These are phyloP conservation scores for Reticulitermes lucifugus DNA, from an alignment of 2,888 invertebrate species.

Conservation along the genomic window DNA sequence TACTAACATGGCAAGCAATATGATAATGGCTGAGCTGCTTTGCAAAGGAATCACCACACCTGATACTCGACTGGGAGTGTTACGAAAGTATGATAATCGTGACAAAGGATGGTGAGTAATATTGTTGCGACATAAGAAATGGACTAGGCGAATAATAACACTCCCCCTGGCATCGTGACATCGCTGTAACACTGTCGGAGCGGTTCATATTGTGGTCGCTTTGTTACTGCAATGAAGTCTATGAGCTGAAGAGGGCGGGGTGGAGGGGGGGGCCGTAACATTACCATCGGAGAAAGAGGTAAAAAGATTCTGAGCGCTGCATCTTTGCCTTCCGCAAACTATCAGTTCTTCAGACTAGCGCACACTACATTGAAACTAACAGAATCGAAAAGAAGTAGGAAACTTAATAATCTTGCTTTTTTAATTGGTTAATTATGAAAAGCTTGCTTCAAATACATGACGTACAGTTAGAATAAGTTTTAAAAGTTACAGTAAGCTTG, in stretches of 20 bases:
- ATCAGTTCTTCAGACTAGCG: not conserved
- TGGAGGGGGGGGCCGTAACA: no score
- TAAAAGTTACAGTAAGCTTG: no score
- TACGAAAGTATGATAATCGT: no score
- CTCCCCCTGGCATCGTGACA: not conserved
- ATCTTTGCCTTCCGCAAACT: not conserved
- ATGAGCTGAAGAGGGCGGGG: not conserved
- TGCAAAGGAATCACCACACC: not conserved
- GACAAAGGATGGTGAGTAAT: not conserved
- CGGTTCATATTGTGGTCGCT: not conserved
- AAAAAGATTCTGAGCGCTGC: not conserved
- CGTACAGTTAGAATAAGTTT: no score
- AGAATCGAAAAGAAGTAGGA: no score
- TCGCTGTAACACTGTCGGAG: not conserved
- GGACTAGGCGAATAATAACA: not conserved
- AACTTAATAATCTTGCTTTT: no score
- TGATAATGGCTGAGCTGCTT: no score
- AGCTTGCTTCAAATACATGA: no score
- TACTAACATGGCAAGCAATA: no score
- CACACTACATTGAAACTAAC: no score
- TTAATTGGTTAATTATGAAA: no score
- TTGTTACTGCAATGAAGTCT: not conserved
- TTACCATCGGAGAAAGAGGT: no score
- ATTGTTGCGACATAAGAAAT: slow-evolving; percentile 22
- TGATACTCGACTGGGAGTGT: not conserved